Conservation (phyloP, 2,113 vertebrate species). For the Ammospiza nelsoni region DNA sequence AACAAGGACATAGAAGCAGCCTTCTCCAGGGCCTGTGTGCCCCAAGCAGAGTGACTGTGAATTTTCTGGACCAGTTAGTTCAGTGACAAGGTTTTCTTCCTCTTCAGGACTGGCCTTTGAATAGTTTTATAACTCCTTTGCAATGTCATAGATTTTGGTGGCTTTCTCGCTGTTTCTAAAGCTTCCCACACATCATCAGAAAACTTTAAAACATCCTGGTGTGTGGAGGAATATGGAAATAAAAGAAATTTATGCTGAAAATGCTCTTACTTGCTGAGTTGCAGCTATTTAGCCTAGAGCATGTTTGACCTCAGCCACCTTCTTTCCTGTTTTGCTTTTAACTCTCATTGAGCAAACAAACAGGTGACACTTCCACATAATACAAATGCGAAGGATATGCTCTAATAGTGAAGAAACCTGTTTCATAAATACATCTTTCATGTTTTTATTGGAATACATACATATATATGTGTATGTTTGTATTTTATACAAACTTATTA, state of each 20-base stretch:
- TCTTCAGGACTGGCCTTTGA: not conserved
- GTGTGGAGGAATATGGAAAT: not conserved
- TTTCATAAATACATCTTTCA: not conserved
- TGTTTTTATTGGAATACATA: not conserved
- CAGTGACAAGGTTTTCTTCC: not conserved
- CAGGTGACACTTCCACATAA: not conserved
- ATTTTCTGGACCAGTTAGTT: not conserved
- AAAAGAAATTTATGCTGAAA: not conserved
- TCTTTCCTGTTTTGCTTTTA: not conserved
- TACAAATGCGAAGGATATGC: not conserved
- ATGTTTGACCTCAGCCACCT: not conserved
- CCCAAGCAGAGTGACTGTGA: not conserved
- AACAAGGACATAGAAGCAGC: not conserved
- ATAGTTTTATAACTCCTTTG: not conserved
- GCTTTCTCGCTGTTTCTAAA: not conserved
- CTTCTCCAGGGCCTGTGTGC: not conserved
- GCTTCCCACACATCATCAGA: not conserved
- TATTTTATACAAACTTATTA: not conserved
- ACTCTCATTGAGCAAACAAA: not conserved
- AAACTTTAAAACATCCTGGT: not conserved
- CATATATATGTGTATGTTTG: not conserved
- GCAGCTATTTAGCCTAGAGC: not conserved
- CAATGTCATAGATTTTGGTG: not conserved
- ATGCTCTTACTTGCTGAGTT: not conserved
- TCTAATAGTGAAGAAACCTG: not conserved